phyloP scores from a whole-genome alignment of 2,888 invertebrate species.

The Chironomus tentans region DNA sequence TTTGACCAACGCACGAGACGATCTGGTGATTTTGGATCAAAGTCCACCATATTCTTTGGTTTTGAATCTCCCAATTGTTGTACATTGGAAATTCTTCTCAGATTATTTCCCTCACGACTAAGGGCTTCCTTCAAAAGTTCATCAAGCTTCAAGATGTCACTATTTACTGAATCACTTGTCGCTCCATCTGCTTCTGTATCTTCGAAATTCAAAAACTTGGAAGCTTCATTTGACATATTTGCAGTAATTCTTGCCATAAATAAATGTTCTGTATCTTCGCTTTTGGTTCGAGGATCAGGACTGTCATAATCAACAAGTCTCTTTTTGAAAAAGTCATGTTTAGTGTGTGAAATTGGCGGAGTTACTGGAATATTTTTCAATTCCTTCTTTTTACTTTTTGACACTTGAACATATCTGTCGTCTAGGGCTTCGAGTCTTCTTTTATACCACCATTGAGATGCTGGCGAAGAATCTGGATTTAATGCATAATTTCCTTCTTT shows the following conservation, averaged over 20 bases:
- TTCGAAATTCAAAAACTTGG: background rate
- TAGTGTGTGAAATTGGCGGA: background rate
- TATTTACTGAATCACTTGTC: too few species aligned
- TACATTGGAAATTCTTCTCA: too few species aligned
- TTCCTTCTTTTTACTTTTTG: background rate
- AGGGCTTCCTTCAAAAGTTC: too few species aligned
- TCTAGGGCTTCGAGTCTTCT: background rate
- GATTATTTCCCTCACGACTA: too few species aligned
- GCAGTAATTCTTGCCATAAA: background rate
- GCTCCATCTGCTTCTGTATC: background rate
- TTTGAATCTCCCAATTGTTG: too few species aligned
- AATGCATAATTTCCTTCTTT: background rate
- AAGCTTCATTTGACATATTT: background rate
- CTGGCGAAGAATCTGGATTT: background rate
- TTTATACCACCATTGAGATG: slow-evolving; percentile 2
- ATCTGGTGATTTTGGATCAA: too few species aligned
- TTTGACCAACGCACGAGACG: too few species aligned
- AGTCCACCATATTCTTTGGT: too few species aligned
- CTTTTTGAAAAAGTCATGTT: background rate
- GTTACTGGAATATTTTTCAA: background rate
- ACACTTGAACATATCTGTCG: background rate
- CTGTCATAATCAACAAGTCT: background rate
- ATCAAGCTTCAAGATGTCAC: too few species aligned
- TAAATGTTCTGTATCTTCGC: background rate
- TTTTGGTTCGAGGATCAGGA: background rate